phyloP scores from a whole-genome alignment of 2,113 vertebrate genomes.

The Triplophysa tibetana region DNA sequence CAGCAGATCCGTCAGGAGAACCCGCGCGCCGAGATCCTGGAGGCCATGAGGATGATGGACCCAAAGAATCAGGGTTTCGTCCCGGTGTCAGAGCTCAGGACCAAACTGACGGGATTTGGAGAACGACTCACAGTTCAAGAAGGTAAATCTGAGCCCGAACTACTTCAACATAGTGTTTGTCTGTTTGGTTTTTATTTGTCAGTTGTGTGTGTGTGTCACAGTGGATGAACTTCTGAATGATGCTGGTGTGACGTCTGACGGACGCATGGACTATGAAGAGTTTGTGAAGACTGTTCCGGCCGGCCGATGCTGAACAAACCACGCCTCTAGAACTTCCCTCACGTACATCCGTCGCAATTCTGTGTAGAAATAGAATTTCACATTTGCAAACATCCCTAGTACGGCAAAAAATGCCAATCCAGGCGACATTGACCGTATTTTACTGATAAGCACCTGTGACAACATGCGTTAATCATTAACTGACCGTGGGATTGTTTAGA shows the following conservation, averaged over 20 bases:
- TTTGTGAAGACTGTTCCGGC: constrained; percentile 65
- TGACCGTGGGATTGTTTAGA: constrained; percentile 37
- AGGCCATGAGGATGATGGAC: constrained; percentile 86
- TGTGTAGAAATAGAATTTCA: not conserved
- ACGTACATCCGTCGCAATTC: not conserved
- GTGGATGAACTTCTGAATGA: constrained; percentile 84
- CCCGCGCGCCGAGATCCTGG: constrained; percentile 82
- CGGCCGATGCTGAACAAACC: not conserved
- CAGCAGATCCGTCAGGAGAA: constrained; percentile 87
- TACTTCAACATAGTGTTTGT: not conserved
- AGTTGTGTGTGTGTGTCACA: constrained; percentile 52
- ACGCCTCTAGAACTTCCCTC: not conserved
- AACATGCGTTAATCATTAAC: constrained; percentile 27
- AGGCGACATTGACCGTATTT: not conserved
- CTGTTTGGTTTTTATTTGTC: not conserved
- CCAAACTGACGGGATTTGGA: constrained; percentile 84
- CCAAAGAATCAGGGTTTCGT: constrained; percentile 82
- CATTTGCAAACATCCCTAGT: not conserved
- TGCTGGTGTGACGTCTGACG: constrained; percentile 67
- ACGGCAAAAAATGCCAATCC: not conserved
- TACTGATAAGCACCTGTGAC: constrained; percentile 4
- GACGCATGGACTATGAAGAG: constrained; percentile 77
- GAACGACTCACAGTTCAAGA: constrained; percentile 87
- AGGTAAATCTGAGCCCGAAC: constrained; percentile 69
- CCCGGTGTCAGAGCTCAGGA: constrained; percentile 75